Base-by-base conservation (phyloP, 2,888 invertebrate species). In the Melieria picta region DNA sequence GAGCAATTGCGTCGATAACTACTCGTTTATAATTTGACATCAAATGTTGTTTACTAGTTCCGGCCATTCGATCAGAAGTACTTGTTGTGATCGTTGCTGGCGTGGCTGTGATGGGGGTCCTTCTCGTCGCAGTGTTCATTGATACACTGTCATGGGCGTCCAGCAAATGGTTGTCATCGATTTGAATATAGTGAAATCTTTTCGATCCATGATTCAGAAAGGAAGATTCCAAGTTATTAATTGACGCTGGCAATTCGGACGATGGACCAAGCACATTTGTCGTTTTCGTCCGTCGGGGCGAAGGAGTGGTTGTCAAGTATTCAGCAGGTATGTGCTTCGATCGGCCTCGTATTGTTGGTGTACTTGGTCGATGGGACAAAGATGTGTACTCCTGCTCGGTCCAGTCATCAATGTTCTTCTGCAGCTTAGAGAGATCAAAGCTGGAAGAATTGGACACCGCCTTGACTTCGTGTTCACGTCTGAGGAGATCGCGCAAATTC, bases 371-470 rank as follows among this genome's bases (percentile, higher is more conserved):
- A 78, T 89, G 88, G 3, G 88, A 87, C 13, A 87, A 78, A 75
- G 88, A 89, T 0, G 91, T 90, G 83, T 90, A 93, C 79, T 92
- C 92, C 86, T 93, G 92, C 79, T 91, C 92, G 0, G 94, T 95
- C 95, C 95, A 95, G 75, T 92, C 92, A 79, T 95, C 94, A 71
- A 95, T 95, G 77, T 93, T 94, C 78, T 93, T 93, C 82, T 94
- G 94, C 52, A 95, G 87, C 80, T 91, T 91, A 11, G 91, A 89
- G 11, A 94, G 90, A 81, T 94, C 94, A 79, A 93, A 92, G 60
- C 73, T 63, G 42, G 76, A 9, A 6, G 79, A 78, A 1, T 80
- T 81, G 5, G 72, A 65, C 58, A 78, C 79, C 60, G 77, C 77
- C 62, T 80, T 81, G 0, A 76, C 74, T 62, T 86, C 85, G 52